phyloP scores from a whole-genome alignment of 2,113 vertebrate species.

The Gallinago paraguaiae region DNA sequence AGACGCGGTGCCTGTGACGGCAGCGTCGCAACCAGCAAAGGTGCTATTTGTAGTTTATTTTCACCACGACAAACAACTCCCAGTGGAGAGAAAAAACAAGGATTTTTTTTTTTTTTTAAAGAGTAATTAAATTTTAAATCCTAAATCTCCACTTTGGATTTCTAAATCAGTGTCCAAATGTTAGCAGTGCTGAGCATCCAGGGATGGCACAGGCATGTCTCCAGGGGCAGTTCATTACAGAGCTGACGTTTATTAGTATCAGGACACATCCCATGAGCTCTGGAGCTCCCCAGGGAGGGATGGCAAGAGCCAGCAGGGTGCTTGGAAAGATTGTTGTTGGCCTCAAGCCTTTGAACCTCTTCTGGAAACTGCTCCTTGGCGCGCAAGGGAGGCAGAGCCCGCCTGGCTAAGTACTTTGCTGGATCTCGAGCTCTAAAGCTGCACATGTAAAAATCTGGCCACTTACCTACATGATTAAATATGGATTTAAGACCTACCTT shows the following conservation, averaged over 20 bases:
- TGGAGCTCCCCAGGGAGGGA: not conserved
- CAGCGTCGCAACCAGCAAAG: not conserved
- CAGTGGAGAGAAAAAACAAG: not conserved
- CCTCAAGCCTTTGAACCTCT: not conserved
- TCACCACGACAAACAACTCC: not conserved
- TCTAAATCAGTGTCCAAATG: not conserved
- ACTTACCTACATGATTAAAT: not conserved
- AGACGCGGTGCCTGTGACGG: not conserved
- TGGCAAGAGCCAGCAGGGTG: not conserved
- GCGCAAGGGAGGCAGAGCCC: not conserved
- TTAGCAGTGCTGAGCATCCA: not conserved
- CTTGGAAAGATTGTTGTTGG: not conserved
- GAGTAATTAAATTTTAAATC: not conserved
- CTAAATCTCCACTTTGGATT: not conserved
- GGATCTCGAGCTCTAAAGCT: not conserved
- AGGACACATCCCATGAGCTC: not conserved
- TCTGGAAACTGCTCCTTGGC: not conserved
- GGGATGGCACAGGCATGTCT: not conserved
- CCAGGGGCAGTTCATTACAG: not conserved
- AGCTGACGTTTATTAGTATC: rapidly evolving
- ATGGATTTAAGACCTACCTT: conserved; percentile 19
- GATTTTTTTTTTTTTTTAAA: not conserved
- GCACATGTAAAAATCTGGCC: not conserved
- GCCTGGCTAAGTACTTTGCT: not conserved
- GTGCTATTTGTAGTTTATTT: not conserved